Evolutionary conservation across 2,888 invertebrate species (phyloP).

Genomic region (Platycnemis pennipes): DNA sequence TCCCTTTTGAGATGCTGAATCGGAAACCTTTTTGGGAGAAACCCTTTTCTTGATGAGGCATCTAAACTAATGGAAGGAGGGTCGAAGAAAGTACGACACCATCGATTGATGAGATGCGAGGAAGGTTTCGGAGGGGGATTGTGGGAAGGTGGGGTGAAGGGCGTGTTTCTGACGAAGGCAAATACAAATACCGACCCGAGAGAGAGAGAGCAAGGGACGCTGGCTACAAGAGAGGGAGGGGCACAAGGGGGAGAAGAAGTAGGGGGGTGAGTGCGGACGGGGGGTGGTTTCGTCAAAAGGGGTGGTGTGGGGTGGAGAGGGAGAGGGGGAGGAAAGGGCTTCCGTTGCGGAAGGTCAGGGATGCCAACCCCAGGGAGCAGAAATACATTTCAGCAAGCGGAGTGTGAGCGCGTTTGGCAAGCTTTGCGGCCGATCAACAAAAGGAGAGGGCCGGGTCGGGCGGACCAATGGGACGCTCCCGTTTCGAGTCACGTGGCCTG

Average conservation of each 20-base stretch:
- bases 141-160: not conserved
- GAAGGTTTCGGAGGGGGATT: not conserved
- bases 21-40: not conserved
- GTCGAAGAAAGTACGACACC: not conserved
- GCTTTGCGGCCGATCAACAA: not conserved
- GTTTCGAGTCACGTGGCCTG: not conserved
- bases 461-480: not conserved
- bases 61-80: not conserved
- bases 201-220: not conserved
- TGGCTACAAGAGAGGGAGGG: not conserved
- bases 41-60: not conserved
- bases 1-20: not conserved
- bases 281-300: not conserved
- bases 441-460: not conserved
- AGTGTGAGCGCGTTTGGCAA: not conserved
- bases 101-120: not conserved
- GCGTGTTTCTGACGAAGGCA: not conserved
- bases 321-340: not conserved
- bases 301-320: not conserved
- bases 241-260: not conserved
- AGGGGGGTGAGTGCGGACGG: not conserved
- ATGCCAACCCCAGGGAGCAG: constrained; percentile 3
- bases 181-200: not conserved
- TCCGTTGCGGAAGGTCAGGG: constrained; percentile 26
- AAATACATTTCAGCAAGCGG: not conserved